Base-by-base conservation (phyloP, 2,888 invertebrate species). In the Brachylomia viminalis region DNA sequence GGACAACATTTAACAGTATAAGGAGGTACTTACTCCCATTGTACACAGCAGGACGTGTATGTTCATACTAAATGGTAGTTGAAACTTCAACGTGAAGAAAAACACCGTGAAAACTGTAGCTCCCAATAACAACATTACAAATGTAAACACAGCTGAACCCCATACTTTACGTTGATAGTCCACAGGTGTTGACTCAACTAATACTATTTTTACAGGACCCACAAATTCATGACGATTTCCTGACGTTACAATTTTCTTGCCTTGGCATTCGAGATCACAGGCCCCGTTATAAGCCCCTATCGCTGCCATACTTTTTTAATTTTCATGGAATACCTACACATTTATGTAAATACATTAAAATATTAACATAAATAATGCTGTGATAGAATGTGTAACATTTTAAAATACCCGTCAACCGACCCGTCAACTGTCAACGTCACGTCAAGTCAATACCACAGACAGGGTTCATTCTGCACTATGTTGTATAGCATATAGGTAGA, bases 131-230 rank as follows among this genome's bases (percentile, higher is more conserved):
- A 94, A 86, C 70, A 91, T 89, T 0, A 92, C 91, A 7, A 93
- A 27, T 2, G 87, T 82, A 20, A 94, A 77, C 7, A 90, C 64
- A 0, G 90, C 91, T 7, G 93, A 89, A 10, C 87, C 84, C 71
- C 89, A 88, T 58, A 77, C 77, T 64, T 88, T 91, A 17, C 80
- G 80, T 6, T 64, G 47, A 79, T 93, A 91, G 7, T 90, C 83
- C 6, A 69, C 75, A 56, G 80, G 75, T 0, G 91, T 86, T 4
- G 91, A 89, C 27, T 95, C 93, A 4, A 95, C 89, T n/a, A 95
- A 81, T 59, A 94, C 81, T 68, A 95, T 93, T 85, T 92, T 94
- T 27, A 95, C 94, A 0, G 94, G 94, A 8, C 95, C 95, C 7
- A 92, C 88, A 62, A 93, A 94, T 77, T 94, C 93, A 38, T 74